These are phyloP conservation scores for Fistularia tabacaria DNA, from an alignment of 2,797 vertebrate genomes.

Conservation along the genomic window DNA sequence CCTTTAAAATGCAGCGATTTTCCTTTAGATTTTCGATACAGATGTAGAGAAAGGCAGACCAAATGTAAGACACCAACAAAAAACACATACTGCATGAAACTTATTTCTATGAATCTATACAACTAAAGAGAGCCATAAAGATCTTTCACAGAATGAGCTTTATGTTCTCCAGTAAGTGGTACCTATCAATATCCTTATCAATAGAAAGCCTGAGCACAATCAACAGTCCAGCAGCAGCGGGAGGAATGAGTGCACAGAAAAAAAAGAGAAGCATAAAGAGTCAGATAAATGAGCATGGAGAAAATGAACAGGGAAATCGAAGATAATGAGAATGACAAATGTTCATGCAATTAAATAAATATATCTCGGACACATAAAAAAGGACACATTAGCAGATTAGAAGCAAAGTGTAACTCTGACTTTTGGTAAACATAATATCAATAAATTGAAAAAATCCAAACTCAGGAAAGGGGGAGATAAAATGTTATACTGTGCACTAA, in stretches of 20 bases:
- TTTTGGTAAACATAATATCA: too few species aligned
- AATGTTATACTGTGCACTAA: too few species aligned
- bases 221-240: slow-evolving; percentile 80
- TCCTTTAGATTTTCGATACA: neutral
- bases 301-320: slow-evolving; percentile 46
- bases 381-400: neutral
- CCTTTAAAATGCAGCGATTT: neutral
- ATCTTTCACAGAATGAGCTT: slow-evolving; percentile 68
- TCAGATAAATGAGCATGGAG: slow-evolving; percentile 67
- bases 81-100: slow-evolving; percentile 26
- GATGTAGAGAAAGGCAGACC: slow-evolving; percentile 30
- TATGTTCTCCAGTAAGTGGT: slow-evolving; percentile 79
- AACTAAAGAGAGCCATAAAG: slow-evolving; percentile 64
- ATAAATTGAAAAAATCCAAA: too few species aligned
- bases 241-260: slow-evolving; percentile 53
- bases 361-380: slow-evolving; percentile 19
- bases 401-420: too few species aligned
- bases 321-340: slow-evolving; percentile 41
- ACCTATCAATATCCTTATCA: slow-evolving; percentile 99
- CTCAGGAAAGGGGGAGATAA: too few species aligned
- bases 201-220: slow-evolving; percentile 93
- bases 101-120: slow-evolving; percentile 46
- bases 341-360: slow-evolving; percentile 42
- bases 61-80: slow-evolving; percentile 35
- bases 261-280: slow-evolving; percentile 63